Base-by-base conservation (phyloP, 1,140 invertebrate species). In the Amphibalanus amphitrite region DNA sequence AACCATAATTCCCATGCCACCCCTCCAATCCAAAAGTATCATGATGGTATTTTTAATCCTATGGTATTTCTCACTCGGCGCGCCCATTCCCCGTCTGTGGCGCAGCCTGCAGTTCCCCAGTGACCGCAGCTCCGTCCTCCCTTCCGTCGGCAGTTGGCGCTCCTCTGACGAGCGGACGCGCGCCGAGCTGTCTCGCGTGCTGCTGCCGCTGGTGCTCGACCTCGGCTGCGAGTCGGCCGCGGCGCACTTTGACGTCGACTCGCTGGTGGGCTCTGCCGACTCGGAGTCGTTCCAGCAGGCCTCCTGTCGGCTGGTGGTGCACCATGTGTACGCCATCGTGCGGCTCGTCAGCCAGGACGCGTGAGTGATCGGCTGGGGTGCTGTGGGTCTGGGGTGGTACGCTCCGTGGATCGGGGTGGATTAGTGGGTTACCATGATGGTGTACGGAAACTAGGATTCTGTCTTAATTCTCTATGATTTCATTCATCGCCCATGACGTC, bases 191-290 rank as follows among this genome's bases (percentile, higher is more conserved):
- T 79, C 84, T 3, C 82, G 85, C 68, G 82, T 90, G 29, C 78
- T 92, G 10, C 85, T 90, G 67, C 85, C 89, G 0, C 80, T 91
- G n/a, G 86, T 88, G 29, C 82, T 91, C 76, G 90, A 92, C 78
- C 82, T 85, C 28, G 84, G 89, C 17, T 89, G 87, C 15, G 87
- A 89, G 76, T 89, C 65, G 65, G 65, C 65, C 65, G 65, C 23
- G 17, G 28, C 65, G 17, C 26, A 67, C n/a, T 67, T 26, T 17
- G 26, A 87, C 77, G 79, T 90, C 33, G 83, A 85, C 72, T 87
- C 88, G 70, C 78, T 78, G 72, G 80, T 82, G 74, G 79, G 72
- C 28, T 10, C 65, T 20, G n/a, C 65, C 65, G 65, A 67, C 65
- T 67, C 65, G 3, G 65, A 67, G 10, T 10, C 26, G 26, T 67